Conservation (phyloP, 2,797 vertebrate species). For the Tolypeutes matacus region DNA sequence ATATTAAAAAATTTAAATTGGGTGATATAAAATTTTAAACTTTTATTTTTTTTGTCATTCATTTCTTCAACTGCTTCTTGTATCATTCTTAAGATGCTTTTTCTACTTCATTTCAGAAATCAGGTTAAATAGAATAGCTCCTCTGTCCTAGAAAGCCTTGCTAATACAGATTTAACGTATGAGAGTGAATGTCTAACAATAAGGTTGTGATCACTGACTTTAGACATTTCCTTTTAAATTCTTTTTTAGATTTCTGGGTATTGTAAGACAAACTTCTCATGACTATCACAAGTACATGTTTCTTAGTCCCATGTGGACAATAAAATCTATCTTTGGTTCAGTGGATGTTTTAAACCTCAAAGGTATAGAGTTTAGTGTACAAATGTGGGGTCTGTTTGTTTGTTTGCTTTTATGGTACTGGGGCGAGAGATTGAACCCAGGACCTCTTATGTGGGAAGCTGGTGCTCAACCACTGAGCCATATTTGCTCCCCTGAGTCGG, state of each 20-base stretch:
- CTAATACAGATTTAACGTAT: background rate
- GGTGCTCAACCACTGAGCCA: too few relatives aligned
- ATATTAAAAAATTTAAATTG: constrained; percentile 47
- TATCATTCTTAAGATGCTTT: constrained; percentile 34
- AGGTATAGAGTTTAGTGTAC: background rate
- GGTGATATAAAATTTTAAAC: background rate
- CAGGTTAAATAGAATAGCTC: constrained; percentile 1
- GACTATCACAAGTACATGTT: background rate
- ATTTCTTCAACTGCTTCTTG: constrained; percentile 9
- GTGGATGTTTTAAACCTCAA: background rate
- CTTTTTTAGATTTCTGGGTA: background rate
- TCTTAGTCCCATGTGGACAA: background rate
- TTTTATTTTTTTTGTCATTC: background rate
- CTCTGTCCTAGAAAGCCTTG: background rate
- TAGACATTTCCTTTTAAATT: constrained; percentile 21
- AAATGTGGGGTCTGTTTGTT: background rate
- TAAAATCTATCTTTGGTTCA: background rate
- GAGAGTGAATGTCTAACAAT: background rate
- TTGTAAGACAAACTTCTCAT: background rate
- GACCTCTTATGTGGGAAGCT: too few relatives aligned
- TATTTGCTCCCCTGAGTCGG: too few relatives aligned
- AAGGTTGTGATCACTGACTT: background rate
- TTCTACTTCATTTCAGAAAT: constrained; percentile 40
- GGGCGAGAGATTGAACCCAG: too few relatives aligned
- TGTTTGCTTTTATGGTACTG: too few relatives aligned